These are phyloP conservation scores for Gymnarchus niloticus DNA, from an alignment of 2,113 vertebrate species.

Conservation along the genomic window DNA sequence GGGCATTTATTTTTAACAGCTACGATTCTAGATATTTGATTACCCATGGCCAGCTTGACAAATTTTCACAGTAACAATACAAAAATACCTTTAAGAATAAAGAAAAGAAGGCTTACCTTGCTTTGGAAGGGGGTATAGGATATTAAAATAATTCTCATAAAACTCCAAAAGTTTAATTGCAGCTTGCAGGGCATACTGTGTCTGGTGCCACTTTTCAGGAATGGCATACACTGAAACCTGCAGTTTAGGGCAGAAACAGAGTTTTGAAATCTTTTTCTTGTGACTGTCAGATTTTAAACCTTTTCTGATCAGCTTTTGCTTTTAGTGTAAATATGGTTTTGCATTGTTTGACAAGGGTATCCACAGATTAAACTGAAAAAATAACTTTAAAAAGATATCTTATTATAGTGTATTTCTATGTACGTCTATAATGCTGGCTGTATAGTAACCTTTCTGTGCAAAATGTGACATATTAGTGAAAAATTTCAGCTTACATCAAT, in stretches of 20 bases:
- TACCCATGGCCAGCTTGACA: background rate
- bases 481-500: conserved; percentile 52
- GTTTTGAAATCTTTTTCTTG: too few relatives aligned
- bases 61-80: background rate
- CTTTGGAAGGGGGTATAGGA: conserved; percentile 67
- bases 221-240: conserved; percentile 65
- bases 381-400: background rate
- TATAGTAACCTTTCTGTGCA: background rate
- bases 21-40: background rate
- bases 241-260: background rate
- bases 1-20: background rate
- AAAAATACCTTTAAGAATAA: background rate
- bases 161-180: conserved; percentile 68
- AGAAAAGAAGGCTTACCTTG: conserved; percentile 47
- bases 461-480: background rate
- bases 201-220: conserved; percentile 63
- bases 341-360: background rate
- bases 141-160: conserved; percentile 69
- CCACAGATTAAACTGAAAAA: background rate
- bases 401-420: too few relatives aligned
- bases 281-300: background rate
- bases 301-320: background rate
- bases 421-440: too few relatives aligned
- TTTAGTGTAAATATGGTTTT: background rate
- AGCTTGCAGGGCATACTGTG: conserved; percentile 63